Base-by-base conservation (phyloP, 2,113 vertebrate species). In the Suncus etruscus region DNA sequence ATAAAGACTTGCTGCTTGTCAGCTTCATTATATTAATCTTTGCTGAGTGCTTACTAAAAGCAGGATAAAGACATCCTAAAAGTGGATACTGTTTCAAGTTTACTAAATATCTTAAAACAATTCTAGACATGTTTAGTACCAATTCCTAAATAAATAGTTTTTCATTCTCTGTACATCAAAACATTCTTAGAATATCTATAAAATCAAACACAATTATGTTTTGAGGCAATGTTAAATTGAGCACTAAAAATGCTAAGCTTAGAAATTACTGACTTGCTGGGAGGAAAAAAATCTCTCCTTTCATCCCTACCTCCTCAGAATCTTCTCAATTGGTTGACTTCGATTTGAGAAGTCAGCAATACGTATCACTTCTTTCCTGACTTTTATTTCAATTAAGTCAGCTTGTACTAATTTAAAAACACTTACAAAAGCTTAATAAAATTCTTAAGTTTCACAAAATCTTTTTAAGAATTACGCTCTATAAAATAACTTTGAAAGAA, bases 181-280 rank as follows among this genome's bases (percentile, higher is more conserved):
- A 90, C 54, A 92, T 31, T 91, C 45, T 95, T 83, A 86, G 29
- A 76, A 88, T 0, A 83, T 80, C 39, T 95, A 65, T 73, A 94
- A 92, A 83, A 76, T 68, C 66, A 87, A 86, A 90, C 51, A 93
- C 24, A 89, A 70, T 73, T 92, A 69, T 50, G 66, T 74, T 94
- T 58, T 63, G 80, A 93, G 76, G 83, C 54, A 87, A 91, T 61
- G 48, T 91, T 91, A 96, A 88, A 93, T 5, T 83, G 68, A 94
- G 80, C 68, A 94, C 85, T 66, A 85, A 90, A 90, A 92, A 91
- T 8, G 47, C 29, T 63, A 75, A 78, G 18, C 72, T 92, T 65
- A 72, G 81, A 91, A 88, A 93, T 70, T 66, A 74, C 83, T 77
- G 61, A 86, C 50, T 76, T 83, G 48, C 39, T 87, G 24, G 25